phyloP scores from a whole-genome alignment of 2,797 vertebrate genomes.

The Mycteria americana region DNA sequence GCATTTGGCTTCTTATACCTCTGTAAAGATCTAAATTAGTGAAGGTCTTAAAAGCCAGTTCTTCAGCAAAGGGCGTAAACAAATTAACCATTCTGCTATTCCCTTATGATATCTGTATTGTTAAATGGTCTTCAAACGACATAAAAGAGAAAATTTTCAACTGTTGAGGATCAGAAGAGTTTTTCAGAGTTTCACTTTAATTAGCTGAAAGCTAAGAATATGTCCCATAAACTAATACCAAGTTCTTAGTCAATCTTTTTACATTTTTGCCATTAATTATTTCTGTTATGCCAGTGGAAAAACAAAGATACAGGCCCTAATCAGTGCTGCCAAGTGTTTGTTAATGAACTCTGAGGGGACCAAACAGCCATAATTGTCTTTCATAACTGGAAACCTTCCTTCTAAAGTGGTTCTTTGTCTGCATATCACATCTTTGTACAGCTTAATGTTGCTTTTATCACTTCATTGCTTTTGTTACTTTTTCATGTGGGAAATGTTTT shows the following conservation, averaged over 20 bases:
- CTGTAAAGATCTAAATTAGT: not conserved
- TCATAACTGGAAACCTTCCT: conserved; percentile 5
- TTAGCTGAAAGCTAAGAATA: not conserved
- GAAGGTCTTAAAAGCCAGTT: not conserved
- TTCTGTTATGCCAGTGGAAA: not conserved
- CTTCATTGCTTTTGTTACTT: not conserved
- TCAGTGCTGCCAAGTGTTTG: conserved; percentile 13
- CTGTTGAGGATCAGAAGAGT: not conserved
- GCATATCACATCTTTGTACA: not conserved
- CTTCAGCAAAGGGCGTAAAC: not conserved
- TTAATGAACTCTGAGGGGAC: not conserved
- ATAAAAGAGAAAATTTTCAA: not conserved
- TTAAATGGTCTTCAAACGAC: not conserved
- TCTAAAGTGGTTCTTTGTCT: not conserved
- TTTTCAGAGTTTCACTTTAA: conserved; percentile 5
- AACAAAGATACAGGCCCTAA: conserved; percentile 12
- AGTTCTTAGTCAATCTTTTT: not conserved
- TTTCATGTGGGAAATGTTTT: conserved; percentile 35
- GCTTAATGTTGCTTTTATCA: conserved; percentile 32
- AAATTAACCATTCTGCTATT: not conserved
- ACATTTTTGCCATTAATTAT: conserved; percentile 4
- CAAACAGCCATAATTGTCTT: conserved; percentile 5
- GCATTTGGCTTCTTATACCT: not conserved
- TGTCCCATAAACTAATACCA: not conserved
- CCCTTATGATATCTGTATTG: not conserved